These are phyloP conservation scores for Quadroppia sp. DNA, from an alignment of 2,888 invertebrate genomes.

Conservation along the genomic window DNA sequence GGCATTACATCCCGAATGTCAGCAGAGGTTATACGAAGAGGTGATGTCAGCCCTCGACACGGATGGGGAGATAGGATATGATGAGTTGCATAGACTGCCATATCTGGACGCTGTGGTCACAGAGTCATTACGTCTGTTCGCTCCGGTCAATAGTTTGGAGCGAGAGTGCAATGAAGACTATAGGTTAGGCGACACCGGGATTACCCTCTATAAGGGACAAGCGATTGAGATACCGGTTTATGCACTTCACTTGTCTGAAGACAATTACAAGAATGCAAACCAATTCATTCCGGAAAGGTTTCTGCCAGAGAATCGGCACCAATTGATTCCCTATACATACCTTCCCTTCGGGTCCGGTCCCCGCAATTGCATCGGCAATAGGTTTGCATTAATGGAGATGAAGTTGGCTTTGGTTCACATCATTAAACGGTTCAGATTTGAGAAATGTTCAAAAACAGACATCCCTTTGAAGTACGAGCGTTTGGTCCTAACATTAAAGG, in stretches of 20 bases:
- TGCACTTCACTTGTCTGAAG: background rate
- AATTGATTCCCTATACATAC: background rate
- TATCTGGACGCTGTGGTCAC: conserved; percentile 38
- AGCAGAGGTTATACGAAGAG: conserved; percentile 40
- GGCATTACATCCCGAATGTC: conserved; percentile 28
- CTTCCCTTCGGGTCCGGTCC: background rate
- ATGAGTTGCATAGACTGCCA: conserved; percentile 18
- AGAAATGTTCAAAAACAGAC: background rate
- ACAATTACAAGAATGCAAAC: background rate
- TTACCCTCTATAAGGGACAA: too few species aligned
- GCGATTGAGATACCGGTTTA: too few species aligned
- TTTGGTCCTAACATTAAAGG: too few species aligned
- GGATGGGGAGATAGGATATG: conserved; percentile 6
- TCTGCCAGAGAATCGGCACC: background rate
- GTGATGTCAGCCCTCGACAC: background rate
- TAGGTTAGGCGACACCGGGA: too few species aligned
- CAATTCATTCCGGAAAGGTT: conserved; percentile 8
- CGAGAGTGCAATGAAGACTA: background rate
- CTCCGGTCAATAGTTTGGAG: background rate
- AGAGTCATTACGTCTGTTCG: conserved; percentile 34
- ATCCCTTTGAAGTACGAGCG: background rate
- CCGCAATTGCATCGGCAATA: background rate
- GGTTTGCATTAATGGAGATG: background rate
- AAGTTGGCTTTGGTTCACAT: background rate
- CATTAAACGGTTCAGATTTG: background rate